These are phyloP conservation scores for Myotis findleyi DNA, from an alignment of 2,797 vertebrate species.

Conservation along the genomic window DNA sequence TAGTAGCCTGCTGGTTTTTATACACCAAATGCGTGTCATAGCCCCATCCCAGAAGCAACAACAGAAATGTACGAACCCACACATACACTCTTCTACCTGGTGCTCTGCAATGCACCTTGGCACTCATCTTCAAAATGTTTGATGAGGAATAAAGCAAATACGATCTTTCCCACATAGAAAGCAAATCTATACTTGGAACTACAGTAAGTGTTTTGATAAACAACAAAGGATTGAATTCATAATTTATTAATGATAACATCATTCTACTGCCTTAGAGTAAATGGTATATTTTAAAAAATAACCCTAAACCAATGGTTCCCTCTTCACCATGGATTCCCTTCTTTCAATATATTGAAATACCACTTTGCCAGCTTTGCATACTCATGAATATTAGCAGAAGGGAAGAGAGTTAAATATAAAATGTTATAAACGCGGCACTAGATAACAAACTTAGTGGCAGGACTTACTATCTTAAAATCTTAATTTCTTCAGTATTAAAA, in stretches of 20 bases:
- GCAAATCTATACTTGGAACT: not conserved
- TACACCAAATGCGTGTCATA: not conserved
- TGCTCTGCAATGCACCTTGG: not conserved
- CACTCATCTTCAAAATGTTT: not conserved
- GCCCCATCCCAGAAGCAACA: not conserved
- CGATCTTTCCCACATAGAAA: not conserved
- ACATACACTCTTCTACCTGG: not conserved
- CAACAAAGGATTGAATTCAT: not conserved
- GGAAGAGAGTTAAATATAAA: not conserved
- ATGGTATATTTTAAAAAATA: not conserved
- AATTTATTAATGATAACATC: not conserved
- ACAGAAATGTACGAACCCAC: conserved; percentile 5
- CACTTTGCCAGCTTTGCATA: not conserved
- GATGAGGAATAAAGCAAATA: not conserved
- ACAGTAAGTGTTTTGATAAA: not conserved
- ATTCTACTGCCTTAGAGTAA: not conserved
- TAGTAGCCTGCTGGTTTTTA: not conserved
- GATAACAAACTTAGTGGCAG: not conserved
- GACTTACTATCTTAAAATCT: not conserved
- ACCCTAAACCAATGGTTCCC: not conserved
- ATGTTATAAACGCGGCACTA: not conserved
- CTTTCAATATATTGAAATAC: not conserved
- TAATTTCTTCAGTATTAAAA: not conserved
- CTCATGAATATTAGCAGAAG: not conserved
- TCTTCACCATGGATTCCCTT: not conserved